A percentile compares a stretch with the other conserved stretches of the same genome.
phyloP scores from a whole-genome alignment of 1,140 invertebrate genomes.

The Asobara japonica region DNA sequence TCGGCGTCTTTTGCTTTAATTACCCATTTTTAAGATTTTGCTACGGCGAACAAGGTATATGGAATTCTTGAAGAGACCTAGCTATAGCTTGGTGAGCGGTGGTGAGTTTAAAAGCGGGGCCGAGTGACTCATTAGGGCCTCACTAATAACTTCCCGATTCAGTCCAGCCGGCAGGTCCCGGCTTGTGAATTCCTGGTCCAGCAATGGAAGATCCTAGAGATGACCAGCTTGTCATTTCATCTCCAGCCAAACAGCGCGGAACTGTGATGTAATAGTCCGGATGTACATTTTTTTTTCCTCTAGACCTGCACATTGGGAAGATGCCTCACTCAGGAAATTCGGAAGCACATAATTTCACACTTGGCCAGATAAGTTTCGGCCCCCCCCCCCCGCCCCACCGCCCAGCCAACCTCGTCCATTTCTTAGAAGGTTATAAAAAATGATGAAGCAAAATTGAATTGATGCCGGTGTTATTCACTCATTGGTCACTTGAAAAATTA shows the following conservation, averaged over 20 bases:
- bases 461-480: constrained; percentile 30
- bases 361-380: neutral
- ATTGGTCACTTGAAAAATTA: constrained; percentile 34
- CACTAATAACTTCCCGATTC: too few relatives aligned
- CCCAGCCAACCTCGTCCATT: constrained; percentile 5
- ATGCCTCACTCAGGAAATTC: constrained; percentile 32
- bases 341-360: constrained; percentile 41
- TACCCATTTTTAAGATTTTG: constrained; percentile 46
- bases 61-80: neutral
- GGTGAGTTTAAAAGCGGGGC: too few relatives aligned
- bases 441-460: constrained; percentile 29
- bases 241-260: too few relatives aligned
- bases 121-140: too few relatives aligned
- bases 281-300: neutral
- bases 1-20: constrained; percentile 43
- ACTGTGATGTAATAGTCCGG: neutral
- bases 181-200: too few relatives aligned
- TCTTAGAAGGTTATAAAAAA: constrained; percentile 33
- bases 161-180: too few relatives aligned
- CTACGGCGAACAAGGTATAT: constrained; percentile 32
- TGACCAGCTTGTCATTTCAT: too few relatives aligned
- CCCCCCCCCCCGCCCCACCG: too few relatives aligned
- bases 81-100: too few relatives aligned
- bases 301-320: neutral
- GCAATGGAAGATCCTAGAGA: neutral